phyloP scores from a whole-genome alignment of 2,888 invertebrate genomes.

The Lasioglossum malachurum region DNA sequence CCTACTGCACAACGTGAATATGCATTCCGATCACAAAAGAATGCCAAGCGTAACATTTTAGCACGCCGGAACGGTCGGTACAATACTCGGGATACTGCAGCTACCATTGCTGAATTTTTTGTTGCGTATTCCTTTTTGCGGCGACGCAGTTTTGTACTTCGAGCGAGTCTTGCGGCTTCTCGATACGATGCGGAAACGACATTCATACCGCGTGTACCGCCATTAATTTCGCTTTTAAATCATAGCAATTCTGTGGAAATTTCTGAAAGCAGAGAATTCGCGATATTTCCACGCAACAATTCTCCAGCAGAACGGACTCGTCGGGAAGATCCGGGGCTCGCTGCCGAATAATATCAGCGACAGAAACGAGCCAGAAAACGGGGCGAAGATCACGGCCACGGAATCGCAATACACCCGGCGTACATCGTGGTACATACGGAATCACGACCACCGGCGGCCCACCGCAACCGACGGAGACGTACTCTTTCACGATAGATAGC shows the following conservation, averaged over 20 bases:
- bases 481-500: slow-evolving; percentile 78
- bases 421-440: slow-evolving; percentile 47
- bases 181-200: not conserved
- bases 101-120: not conserved
- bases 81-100: not conserved
- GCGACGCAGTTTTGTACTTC: not conserved
- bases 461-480: slow-evolving; percentile 50
- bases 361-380: slow-evolving; percentile 44
- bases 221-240: not conserved
- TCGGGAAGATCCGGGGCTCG: not conserved
- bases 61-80: not conserved
- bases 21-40: slow-evolving; percentile 9
- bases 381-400: slow-evolving; percentile 45
- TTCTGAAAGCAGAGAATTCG: not conserved
- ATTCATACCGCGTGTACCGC: fast-evolving
- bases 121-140: not conserved
- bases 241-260: not conserved
- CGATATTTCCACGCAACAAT: not conserved
- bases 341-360: slow-evolving; percentile 9
- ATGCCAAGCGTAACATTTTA: not conserved
- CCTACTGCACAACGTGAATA: not conserved
- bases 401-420: slow-evolving; percentile 44
- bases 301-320: not conserved
- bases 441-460: slow-evolving; percentile 47
- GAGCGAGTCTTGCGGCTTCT: not conserved